Evolutionary conservation across 2,888 invertebrate genomes (phyloP), one percentile per base, ranked within the genome.

Genomic region (Apamea monoglypha): DNA sequence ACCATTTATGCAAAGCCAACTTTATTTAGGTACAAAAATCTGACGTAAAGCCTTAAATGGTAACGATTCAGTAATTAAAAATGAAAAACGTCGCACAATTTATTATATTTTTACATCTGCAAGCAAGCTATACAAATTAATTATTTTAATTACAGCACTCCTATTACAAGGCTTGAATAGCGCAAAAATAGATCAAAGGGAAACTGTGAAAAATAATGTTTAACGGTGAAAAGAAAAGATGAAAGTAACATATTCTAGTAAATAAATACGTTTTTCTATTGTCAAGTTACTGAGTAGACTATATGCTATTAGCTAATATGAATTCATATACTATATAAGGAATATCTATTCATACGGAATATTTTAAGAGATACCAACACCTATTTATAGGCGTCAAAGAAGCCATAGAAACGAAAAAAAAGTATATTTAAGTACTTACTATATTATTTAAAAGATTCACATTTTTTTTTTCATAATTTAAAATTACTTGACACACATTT

Each of bases 111-210:
- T 44, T 25, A 53, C 53, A 66, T 78, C 44, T 73, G 50, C 50
- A 36, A 66, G 64, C 73, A 4, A 16, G 56, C 21, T 64, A 25
- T 50, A 66, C 50, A 78, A 81, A 84, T 72, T 82, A 80, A 76
- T 82, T 79, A 76, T 78, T 78, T 86, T 83, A 80, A 84, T 87
- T 72, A 74, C 64, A 63, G 29, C 18, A 44, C 76, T 86, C 69
- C 25, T 84, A 53, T 83, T 82, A 76, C 84, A 70, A 79, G 75
- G 5, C 63, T 47, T 69, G 16, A 73, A 63, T 74, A n/a, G 40
- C 14, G 40, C 36, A 67, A 73, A 83, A 83, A 79, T 74, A 69
- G 76, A 84, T 84, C 74, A 86, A 86, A 82, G 73, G 40, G 8
- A 61, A 64, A 0, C n/a, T 59, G 32, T 36, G 16, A 71, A 70